Evolutionary conservation across 2,888 invertebrate species (phyloP).

Genomic region (Sinopyrophorus schimmeli): DNA sequence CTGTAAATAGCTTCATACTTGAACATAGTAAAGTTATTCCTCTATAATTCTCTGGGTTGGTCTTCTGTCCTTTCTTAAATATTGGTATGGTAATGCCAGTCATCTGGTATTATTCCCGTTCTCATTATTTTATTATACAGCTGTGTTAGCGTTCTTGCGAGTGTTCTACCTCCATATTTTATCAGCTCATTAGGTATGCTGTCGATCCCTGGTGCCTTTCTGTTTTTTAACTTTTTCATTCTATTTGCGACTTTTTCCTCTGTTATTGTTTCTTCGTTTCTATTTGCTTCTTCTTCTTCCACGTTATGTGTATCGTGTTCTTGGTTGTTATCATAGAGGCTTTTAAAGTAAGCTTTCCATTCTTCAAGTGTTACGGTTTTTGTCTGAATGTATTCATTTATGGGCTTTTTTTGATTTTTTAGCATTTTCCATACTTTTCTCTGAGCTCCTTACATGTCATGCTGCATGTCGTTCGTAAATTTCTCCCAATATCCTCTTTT

Average conservation of each 20-base stretch:
- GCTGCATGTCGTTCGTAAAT: conserved; percentile 1
- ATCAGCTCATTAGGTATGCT: conserved; percentile 1
- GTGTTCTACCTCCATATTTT: not conserved
- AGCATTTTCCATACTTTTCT: conserved; percentile 1
- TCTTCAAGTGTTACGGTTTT: not conserved
- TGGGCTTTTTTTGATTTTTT: not conserved
- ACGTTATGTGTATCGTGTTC: not conserved
- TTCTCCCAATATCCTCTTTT: conserved; percentile 1
- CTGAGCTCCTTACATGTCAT: not conserved
- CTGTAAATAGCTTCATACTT: conserved; percentile 1
- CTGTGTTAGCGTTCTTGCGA: conserved; percentile 2
- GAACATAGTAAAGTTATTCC: too few relatives aligned
- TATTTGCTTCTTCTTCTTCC: not conserved
- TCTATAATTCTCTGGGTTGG: too few relatives aligned
- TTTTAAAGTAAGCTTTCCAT: not conserved
- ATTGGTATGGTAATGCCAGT: too few relatives aligned
- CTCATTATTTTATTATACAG: too few relatives aligned
- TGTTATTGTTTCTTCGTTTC: not conserved
- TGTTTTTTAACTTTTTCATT: conserved; percentile 2
- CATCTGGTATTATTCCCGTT: too few relatives aligned
- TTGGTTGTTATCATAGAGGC: too few relatives aligned
- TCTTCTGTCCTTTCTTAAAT: too few relatives aligned
- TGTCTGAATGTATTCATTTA: not conserved
- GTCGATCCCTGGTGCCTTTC: not conserved
- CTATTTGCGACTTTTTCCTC: not conserved